These are phyloP conservation scores for Apoda limacodes DNA, from an alignment of 2,888 invertebrate genomes.

Conservation along the genomic window DNA sequence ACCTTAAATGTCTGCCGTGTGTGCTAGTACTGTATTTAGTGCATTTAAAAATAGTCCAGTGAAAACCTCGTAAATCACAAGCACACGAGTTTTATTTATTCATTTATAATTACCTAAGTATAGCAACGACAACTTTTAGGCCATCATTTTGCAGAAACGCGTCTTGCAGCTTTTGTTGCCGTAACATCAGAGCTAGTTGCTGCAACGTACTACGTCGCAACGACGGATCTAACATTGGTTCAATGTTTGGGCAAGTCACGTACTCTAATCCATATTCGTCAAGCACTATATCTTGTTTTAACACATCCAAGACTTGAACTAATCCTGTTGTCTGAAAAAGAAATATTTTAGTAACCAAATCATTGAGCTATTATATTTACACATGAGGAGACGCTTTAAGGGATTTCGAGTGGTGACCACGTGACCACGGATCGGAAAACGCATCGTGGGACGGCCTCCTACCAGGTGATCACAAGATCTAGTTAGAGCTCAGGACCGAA, in stretches of 20 bases:
- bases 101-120: constrained; percentile 35
- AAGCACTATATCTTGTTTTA: constrained; percentile 50
- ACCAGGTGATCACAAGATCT: too few relatives aligned
- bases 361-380: too few relatives aligned
- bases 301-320: constrained; percentile 50
- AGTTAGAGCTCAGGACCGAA: too few relatives aligned
- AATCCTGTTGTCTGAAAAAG: constrained; percentile 42
- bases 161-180: constrained; percentile 72
- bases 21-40: too few relatives aligned
- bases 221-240: constrained; percentile 70
- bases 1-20: too few relatives aligned
- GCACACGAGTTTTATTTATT: background rate
- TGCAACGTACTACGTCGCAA: constrained; percentile 75
- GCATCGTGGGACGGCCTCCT: too few relatives aligned
- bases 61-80: background rate
- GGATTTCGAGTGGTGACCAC: too few relatives aligned
- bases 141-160: constrained; percentile 71
- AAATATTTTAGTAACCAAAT: too few relatives aligned
- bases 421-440: too few relatives aligned
- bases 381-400: too few relatives aligned
- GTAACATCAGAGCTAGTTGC: constrained; percentile 75
- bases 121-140: constrained; percentile 50
- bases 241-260: constrained; percentile 21
- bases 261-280: constrained; percentile 37
- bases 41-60: too few relatives aligned